Conservation (phyloP, 2,888 invertebrate species). For the Metacarcinus magister region DNA sequence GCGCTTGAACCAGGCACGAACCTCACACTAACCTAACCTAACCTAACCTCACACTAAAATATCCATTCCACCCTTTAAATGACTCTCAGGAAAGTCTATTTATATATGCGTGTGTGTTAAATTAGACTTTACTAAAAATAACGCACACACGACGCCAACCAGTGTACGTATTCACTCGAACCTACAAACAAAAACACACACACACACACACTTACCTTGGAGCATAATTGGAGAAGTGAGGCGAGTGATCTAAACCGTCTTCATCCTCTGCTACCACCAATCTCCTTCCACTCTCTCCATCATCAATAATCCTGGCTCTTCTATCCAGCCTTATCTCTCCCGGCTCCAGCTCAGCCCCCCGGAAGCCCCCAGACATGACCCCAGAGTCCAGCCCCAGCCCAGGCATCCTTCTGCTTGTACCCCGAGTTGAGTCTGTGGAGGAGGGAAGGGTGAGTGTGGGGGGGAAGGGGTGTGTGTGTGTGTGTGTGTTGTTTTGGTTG, state of each 20-base stretch:
- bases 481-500: not conserved
- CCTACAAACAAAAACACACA: no score
- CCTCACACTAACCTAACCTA: no score
- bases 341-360: constrained; percentile 74
- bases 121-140: no score
- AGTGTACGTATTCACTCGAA: no score
- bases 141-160: no score
- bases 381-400: not conserved
- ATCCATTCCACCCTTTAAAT: no score
- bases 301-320: constrained; percentile 74
- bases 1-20: no score
- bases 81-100: no score
- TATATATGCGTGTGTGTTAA: no score
- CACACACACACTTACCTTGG: constrained; percentile 63
- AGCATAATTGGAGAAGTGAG: constrained; percentile 78
- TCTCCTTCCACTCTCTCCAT: constrained; percentile 77
- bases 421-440: constrained; percentile 62
- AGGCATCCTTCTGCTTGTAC: constrained; percentile 54
- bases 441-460: not conserved
- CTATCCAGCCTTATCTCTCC: constrained; percentile 79
- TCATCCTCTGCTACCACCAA: constrained; percentile 75
- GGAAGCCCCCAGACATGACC: not conserved
- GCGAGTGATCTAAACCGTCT: constrained; percentile 77
- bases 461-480: not conserved
- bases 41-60: no score